These are phyloP conservation scores for Synodontis membranacea DNA, from an alignment of 2,113 vertebrate genomes.

Conservation along the genomic window DNA sequence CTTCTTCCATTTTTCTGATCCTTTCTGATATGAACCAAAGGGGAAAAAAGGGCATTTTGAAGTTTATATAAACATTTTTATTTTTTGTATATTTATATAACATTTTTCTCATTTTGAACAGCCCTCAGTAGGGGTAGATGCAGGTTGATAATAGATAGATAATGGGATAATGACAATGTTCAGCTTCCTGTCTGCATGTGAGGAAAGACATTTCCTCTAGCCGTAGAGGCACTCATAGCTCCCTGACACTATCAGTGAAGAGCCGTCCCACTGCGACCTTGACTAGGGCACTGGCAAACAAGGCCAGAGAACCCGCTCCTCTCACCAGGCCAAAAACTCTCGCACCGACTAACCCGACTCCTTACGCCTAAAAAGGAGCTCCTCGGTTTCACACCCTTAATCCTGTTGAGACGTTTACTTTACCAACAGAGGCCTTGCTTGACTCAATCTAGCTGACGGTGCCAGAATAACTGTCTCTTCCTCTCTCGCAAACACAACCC, in stretches of 20 bases:
- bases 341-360: background rate
- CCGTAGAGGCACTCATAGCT: conserved; percentile 31
- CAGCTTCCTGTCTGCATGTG: conserved; percentile 34
- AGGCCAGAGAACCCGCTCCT: conserved; percentile 15
- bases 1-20: background rate
- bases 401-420: conserved; percentile 13
- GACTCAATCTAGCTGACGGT: background rate
- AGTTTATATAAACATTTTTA: background rate
- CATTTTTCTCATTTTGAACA: conserved; percentile 16
- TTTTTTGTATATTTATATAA: too few relatives aligned
- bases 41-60: background rate
- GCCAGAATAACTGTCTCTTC: background rate
- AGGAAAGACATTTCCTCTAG: conserved; percentile 51
- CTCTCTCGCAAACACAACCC: conserved; percentile 19
- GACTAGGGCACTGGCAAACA: conserved; percentile 33
- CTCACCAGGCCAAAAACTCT: conserved; percentile 24
- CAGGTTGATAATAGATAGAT: conserved; percentile 38
- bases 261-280: conserved; percentile 47
- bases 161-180: conserved; percentile 34
- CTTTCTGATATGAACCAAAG: background rate
- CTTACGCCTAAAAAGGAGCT: conserved; percentile 10
- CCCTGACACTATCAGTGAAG: conserved; percentile 29
- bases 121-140: conserved; percentile 29
- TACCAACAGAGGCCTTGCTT: conserved; percentile 2
- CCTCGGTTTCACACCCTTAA: conserved; percentile 15